Percentiles rank a stretch among this genome's conserved stretches.
Evolutionary conservation across 2,113 vertebrate genomes (phyloP).

Genomic region (Semicossyphus pulcher): DNA sequence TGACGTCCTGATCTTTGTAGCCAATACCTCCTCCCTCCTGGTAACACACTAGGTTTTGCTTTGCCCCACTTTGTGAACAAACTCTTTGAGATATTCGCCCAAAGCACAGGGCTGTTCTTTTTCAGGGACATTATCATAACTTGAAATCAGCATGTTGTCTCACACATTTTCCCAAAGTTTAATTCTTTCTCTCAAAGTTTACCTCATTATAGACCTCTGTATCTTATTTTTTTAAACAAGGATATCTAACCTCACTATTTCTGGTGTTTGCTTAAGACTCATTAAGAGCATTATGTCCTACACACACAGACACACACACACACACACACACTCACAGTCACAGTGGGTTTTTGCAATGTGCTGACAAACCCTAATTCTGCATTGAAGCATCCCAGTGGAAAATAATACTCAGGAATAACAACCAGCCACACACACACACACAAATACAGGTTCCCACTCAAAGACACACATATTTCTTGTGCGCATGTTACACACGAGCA

Average conservation of each 20-base stretch:
- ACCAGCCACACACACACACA: not conserved
- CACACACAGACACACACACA: conserved; percentile 29
- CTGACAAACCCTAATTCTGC: conserved; percentile 70
- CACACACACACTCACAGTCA: conserved; percentile 23
- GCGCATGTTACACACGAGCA: not conserved
- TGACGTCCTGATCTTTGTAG: not conserved
- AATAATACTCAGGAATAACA: conserved; percentile 45
- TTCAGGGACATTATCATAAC: conserved; percentile 32
- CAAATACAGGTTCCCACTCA: not conserved
- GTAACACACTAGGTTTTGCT: conserved; percentile 16
- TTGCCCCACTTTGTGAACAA: conserved; percentile 51
- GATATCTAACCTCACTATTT: conserved; percentile 34
- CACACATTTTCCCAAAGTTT: conserved; percentile 15
- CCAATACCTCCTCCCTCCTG: conserved; percentile 5
- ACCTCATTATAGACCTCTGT: conserved; percentile 45
- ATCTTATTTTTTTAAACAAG: conserved; percentile 62
- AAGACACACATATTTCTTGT: not conserved
- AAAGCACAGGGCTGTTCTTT: conserved; percentile 24
- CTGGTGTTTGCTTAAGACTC: conserved; percentile 49
- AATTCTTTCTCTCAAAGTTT: conserved; percentile 33
- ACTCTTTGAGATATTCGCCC: conserved; percentile 29
- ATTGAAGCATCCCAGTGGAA: conserved; percentile 39
- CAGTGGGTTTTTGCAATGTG: conserved; percentile 58
- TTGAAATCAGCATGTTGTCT: conserved; percentile 41
- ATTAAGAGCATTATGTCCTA: conserved; percentile 38